Percentiles rank a stretch among this genome's conserved stretches.
phyloP scores from a whole-genome alignment of 2,113 vertebrate species.

The Sprattus sprattus region DNA sequence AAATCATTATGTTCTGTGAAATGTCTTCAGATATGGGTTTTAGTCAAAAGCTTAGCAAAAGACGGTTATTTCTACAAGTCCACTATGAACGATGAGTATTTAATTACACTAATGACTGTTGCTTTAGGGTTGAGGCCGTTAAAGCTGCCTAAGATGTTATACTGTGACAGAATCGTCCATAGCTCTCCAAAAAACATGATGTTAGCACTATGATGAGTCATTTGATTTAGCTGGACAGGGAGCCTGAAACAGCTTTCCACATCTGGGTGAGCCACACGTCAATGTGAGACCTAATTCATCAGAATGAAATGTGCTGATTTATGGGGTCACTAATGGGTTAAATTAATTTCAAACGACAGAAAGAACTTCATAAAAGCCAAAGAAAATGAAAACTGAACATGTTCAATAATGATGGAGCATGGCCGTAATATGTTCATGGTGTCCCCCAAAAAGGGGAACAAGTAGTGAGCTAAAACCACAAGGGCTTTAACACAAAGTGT shows the following conservation, averaged over 20 bases:
- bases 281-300: slow-evolving; percentile 32
- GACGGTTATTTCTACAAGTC: too few species aligned
- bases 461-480: not conserved
- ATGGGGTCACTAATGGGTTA: not conserved
- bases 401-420: not conserved
- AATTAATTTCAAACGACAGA: not conserved
- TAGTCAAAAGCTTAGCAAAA: not conserved
- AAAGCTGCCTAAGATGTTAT: not conserved
- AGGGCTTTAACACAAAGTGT: not conserved
- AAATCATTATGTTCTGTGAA: not conserved
- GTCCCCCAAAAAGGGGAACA: not conserved
- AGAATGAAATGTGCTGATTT: not conserved
- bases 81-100: not conserved
- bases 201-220: not conserved
- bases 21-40: not conserved
- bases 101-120: not conserved
- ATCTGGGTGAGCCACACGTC: slow-evolving; percentile 19
- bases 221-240: not conserved
- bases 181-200: not conserved
- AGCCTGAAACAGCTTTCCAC: not conserved
- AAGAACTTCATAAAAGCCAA: not conserved
- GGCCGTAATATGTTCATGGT: not conserved
- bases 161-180: not conserved
- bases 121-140: not conserved
- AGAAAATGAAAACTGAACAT: not conserved